phyloP scores from a whole-genome alignment of 2,113 vertebrate species.

The Semnornis frantzii region DNA sequence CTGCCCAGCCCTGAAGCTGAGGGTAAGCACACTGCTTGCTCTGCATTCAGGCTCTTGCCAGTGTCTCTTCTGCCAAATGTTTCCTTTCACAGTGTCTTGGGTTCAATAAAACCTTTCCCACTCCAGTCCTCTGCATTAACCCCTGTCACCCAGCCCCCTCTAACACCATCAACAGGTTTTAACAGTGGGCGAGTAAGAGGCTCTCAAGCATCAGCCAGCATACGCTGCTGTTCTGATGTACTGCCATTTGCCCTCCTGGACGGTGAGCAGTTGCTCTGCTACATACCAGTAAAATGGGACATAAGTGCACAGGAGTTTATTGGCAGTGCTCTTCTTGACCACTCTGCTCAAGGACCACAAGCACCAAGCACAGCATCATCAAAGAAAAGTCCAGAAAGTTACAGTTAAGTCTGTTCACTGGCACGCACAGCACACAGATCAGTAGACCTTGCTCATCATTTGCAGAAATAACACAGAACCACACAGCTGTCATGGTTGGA shows the following conservation, averaged over 20 bases:
- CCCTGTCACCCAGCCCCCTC: accelerated
- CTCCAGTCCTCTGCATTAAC: neutral
- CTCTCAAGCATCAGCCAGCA: neutral
- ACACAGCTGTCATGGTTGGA: too few relatives aligned
- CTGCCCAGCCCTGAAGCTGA: neutral
- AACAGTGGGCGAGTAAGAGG: neutral
- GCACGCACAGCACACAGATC: neutral
- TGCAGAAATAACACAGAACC: neutral
- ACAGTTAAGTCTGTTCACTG: neutral
- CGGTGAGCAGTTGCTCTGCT: too few relatives aligned
- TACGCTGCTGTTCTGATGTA: too few relatives aligned
- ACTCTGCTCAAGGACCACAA: neutral
- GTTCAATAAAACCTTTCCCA: neutral
- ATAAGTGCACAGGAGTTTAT: neutral
- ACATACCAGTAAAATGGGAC: neutral
- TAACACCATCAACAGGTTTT: neutral
- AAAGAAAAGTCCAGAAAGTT: neutral
- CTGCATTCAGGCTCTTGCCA: neutral
- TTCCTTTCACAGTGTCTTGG: neutral
- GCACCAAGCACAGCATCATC: neutral
- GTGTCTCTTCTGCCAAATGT: neutral
- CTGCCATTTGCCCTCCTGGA: too few relatives aligned
- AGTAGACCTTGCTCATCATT: neutral
- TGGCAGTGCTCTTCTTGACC: accelerated
- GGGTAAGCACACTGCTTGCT: neutral